Base-by-base conservation (phyloP, 2,113 vertebrate species). In the Echinops telfairi region DNA sequence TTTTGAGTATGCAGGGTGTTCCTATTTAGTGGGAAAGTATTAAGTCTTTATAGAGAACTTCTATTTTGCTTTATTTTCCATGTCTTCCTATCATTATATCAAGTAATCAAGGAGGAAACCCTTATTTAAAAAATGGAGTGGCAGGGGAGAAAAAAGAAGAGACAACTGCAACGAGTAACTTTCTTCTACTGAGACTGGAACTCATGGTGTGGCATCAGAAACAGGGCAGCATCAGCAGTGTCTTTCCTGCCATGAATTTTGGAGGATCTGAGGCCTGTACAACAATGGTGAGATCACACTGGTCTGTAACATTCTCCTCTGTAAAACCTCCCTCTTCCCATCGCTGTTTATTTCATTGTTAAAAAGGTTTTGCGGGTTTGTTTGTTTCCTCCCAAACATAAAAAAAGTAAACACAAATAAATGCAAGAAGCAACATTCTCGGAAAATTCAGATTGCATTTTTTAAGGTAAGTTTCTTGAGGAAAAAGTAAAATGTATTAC, bases 31-130 rank as follows among this genome's bases (percentile, higher is more conserved):
- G 11, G 20, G 53, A 22, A 88, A 79, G 6, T 57, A 79, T 19
- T 88, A 83, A 70, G 22, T 29, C 17, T 85, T 95, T 70, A 31
- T 64, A 3, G 38, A 82, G 14, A 92, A 76, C 83, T 88, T 68
- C 64, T 31, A 19, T 31, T 68, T 68, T 68, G 66, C 31, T 64
- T 64, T 27, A 25, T 64, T 64, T 68, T 68, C 66, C 29, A 68
- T 31, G 6, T 82, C 53, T 71, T 12, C 2, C 1, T 31, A 80
- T 22, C 64, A 89, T 40, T 82, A 8, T 6, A 78, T 62, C 14
- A 77, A n/a, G 25, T 57, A 57, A 92, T 64, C 36, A 80, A 70
- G 87, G 14, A 86, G 4, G 91, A 38, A 31, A 70, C 62, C 11
- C 6, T 1, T 8, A 11, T 77, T 33, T 19, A 16, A 75, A 75